Evolutionary conservation across 2,888 invertebrate genomes (phyloP), one percentile per base, ranked within the genome.

Genomic region (Antitype chi): DNA sequence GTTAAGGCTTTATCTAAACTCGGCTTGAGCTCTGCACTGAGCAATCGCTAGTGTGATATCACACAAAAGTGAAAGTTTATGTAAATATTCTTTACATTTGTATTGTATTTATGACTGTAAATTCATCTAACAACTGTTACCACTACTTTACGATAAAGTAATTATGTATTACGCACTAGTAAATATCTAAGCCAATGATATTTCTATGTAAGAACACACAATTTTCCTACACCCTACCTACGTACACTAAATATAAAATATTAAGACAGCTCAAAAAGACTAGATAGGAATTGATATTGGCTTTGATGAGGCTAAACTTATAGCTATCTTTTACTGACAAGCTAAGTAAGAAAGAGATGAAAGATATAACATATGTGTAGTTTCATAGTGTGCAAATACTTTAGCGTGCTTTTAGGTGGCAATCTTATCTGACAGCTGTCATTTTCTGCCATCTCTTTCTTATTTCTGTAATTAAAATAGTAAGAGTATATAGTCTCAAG

Each of bases 101-200:
- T n/a, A n/a, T n/a, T 32, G 17, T 52, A 52, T 52, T 20, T 68
- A 47, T n/a, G 9, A 52, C 15, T 69, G n/a, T 67, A 53, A 25
- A 55, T 59, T 79, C 8, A 69, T 63, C 25, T 25, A 15, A 47
- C 43, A 49, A 69, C 52, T 66, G 82, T 85, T 82, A 82, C 71
- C 77, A 73, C 28, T 70, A 67, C 57, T 62, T 75, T 43, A 55
- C 23, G 11, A 59, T 70, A 47, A 69, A 23, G 62, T 52, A 47
- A 2, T 23, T 67, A 63, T 49, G 49, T 57, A 38, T 55, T 63
- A 43, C 28, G 25, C 53, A 17, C 5, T 52, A 28, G 60, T 43
- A 49, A 38, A 68, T 62, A 62, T 67, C 0, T 20, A 49, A 28
- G 28, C 9, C 6, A 8, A 52, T 23, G 13, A 38, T 25, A 55